Base-by-base conservation (phyloP, 2,797 vertebrate genomes). In the Poecilia wingei region DNA sequence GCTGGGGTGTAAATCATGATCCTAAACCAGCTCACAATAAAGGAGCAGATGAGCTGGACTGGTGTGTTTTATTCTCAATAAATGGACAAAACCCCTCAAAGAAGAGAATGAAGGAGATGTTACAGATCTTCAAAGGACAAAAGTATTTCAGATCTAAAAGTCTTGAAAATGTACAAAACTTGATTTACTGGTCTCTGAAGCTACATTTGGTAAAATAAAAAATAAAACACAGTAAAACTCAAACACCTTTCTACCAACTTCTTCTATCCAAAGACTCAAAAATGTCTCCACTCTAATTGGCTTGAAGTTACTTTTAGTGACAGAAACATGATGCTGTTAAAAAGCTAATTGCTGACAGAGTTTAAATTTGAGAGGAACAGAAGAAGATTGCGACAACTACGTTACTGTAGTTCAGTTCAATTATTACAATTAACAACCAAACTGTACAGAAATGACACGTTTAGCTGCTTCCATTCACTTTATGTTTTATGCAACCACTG, bases 21-120 rank as follows among this genome's bases (percentile, higher is more conserved):
- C 80, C 77, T 45, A 82, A 80, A 86, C 79, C 80, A 87, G 83
- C 79, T 70, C 2, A 64, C 51, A 59, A 76, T 82, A 87, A 76
- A 66, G 53, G 69, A 79, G 81, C 81, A 75, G 79, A 78, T 85
- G 78, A 80, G 61, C 33, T n/a, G 41, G 76, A 49, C 73, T 79
- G 80, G 22, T 84, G 43, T 78, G 71, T 49, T 68, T 2, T 72
- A 81, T 82, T 82, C 57, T 71, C 22, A 79, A 80, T 75, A 16
- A 16, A 53, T 1, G 3, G 3, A 47, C 74, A 70, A 76, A 51
- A 79, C 68, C 13, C 31, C 1, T 68, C 16, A 39, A 55, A 18
- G 16, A 18, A 7, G 20, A 36, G 0, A 39, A n/a, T n/a, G 1
- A 9, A 9, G 9, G 18, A n/a, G 8, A 39, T 43, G 53, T 61